Evolutionary conservation across 2,113 vertebrate species (phyloP).

Genomic region (Strix aluco): DNA sequence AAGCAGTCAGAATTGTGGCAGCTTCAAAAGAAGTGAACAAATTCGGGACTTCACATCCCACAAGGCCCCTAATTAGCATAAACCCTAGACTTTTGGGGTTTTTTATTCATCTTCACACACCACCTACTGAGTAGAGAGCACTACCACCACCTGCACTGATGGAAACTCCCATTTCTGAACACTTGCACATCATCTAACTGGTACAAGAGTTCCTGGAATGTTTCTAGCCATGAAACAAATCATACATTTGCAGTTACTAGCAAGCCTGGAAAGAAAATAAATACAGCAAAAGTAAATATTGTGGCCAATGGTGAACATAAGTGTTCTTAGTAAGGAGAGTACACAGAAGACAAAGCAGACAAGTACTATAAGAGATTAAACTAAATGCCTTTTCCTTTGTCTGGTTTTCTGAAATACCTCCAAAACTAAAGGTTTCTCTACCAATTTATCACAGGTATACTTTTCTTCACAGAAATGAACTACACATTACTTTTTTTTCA

Average conservation of each 20-base stretch:
- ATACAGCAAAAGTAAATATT: neutral
- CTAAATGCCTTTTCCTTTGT: neutral
- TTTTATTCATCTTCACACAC: neutral
- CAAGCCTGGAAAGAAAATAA: neutral
- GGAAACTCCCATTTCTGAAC: neutral
- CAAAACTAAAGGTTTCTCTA: neutral
- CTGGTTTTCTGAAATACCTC: neutral
- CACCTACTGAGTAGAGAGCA: neutral
- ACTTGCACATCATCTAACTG: neutral
- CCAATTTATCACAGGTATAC: neutral
- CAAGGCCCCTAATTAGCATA: neutral
- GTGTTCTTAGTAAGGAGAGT: neutral
- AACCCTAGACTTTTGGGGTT: fast-evolving
- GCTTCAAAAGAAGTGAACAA: neutral
- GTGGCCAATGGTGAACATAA: neutral
- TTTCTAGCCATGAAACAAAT: neutral
- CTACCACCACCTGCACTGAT: neutral
- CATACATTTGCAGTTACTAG: neutral
- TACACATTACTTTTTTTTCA: neutral
- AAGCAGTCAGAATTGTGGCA: fast-evolving
- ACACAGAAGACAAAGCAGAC: neutral
- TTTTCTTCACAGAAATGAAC: neutral
- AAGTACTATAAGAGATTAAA: neutral
- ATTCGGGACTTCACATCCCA: neutral
- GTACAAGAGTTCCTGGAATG: neutral